A percentile compares a stretch with the other conserved stretches of the same genome.
These are phyloP conservation scores for Eristalis tenax DNA, from an alignment of 2,888 invertebrate genomes.

Conservation along the genomic window DNA sequence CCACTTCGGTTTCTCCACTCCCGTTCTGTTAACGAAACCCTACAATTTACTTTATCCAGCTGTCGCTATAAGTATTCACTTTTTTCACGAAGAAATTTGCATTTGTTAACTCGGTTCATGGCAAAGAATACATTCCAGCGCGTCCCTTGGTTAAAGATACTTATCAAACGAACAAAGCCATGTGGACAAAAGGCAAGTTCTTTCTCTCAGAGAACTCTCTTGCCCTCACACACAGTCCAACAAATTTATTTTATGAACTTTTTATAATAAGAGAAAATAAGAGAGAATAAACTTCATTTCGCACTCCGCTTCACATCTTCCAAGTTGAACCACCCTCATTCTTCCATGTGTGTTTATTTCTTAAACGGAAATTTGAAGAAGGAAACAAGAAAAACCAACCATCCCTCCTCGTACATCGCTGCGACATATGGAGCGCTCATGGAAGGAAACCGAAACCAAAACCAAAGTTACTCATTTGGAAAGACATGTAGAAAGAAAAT, in stretches of 20 bases:
- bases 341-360: background rate
- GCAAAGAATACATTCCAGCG: background rate
- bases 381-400: background rate
- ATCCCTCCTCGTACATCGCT: background rate
- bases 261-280: background rate
- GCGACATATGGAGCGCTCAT: constrained; percentile 50
- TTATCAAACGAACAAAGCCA: background rate
- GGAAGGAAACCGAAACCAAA: constrained; percentile 54
- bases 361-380: background rate
- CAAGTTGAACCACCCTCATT: background rate
- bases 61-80: no score
- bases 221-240: background rate
- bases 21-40: no score
- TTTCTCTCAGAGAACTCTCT: background rate
- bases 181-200: background rate
- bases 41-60: no score
- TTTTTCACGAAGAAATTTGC: no score
- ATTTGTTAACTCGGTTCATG: no score
- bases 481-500: constrained; percentile 60
- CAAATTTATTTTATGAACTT: background rate
- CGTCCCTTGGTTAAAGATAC: background rate
- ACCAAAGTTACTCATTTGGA: constrained; percentile 61
- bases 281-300: background rate
- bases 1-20: no score
- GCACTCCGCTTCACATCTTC: background rate